Evolutionary conservation across 2,888 invertebrate species (phyloP).

Genomic region (Dorcus hopei): DNA sequence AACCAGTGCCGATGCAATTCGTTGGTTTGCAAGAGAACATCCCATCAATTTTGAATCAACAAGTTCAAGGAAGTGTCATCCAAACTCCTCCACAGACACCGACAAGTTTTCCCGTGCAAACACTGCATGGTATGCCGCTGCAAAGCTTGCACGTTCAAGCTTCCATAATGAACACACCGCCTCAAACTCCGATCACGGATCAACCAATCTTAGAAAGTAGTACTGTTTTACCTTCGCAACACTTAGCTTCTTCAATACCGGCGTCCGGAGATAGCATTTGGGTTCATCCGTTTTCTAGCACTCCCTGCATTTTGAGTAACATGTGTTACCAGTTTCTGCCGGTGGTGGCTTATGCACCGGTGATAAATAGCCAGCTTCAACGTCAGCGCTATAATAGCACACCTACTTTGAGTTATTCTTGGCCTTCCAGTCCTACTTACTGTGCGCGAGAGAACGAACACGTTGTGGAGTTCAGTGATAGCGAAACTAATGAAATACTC

Average conservation of each 20-base stretch:
- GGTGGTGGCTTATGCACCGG: not conserved
- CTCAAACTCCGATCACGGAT: slow-evolving; percentile 4
- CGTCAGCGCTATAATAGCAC: not conserved
- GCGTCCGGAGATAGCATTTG: too few relatives aligned
- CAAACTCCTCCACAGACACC: slow-evolving; percentile 10
- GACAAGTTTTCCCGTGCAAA: not conserved
- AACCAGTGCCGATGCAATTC: too few relatives aligned
- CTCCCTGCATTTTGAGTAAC: not conserved
- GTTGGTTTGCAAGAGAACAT: too few relatives aligned
- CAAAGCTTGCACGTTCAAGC: slow-evolving; percentile 1
- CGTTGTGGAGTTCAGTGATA: not conserved
- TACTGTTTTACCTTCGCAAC: too few relatives aligned
- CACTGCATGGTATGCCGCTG: slow-evolving; percentile 2
- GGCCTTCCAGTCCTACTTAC: too few relatives aligned
- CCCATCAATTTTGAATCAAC: too few relatives aligned
- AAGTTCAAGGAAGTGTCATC: slow-evolving; percentile 7
- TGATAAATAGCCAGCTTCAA: not conserved
- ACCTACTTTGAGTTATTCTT: not conserved
- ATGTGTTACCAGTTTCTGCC: not conserved
- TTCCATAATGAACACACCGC: slow-evolving; percentile 11
- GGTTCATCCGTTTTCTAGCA: not conserved
- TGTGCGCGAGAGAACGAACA: too few relatives aligned
- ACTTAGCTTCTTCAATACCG: too few relatives aligned
- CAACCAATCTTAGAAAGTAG: too few relatives aligned
- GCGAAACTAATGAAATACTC: not conserved